Evolutionary conservation across 2,113 vertebrate genomes (phyloP).

Genomic region (Oncorhynchus gorbuscha): DNA sequence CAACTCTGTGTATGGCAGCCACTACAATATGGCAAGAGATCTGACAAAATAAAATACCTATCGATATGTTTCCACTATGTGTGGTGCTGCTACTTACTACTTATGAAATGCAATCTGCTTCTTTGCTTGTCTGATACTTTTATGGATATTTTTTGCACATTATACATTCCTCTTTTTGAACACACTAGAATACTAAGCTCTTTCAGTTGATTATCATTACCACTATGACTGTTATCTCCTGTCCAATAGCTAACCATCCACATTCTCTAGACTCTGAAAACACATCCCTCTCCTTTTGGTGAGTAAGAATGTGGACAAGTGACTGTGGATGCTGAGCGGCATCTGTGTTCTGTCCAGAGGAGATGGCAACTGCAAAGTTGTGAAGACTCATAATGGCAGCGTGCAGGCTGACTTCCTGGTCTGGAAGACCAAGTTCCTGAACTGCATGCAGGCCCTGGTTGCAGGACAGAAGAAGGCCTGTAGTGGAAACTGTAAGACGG

Average conservation of each 20-base stretch:
- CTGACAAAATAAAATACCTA: not conserved
- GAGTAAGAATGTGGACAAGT: slow-evolving; percentile 85
- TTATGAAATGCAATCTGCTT: too few relatives aligned
- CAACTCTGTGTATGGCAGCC: slow-evolving; percentile 81
- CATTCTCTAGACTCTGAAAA: not conserved
- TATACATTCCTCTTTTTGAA: too few relatives aligned
- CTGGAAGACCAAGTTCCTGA: slow-evolving; percentile 83
- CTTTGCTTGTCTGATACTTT: too few relatives aligned
- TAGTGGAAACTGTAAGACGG: slow-evolving; percentile 75
- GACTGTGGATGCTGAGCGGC: slow-evolving; percentile 91
- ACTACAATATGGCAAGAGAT: slow-evolving; percentile 86
- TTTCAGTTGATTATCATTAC: too few relatives aligned
- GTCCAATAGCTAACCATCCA: too few relatives aligned
- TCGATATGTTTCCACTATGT: not conserved
- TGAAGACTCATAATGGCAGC: slow-evolving; percentile 83
- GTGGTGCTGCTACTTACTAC: too few relatives aligned
- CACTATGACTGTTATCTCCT: too few relatives aligned
- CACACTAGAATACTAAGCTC: too few relatives aligned
- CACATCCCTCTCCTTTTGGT: slow-evolving; percentile 68
- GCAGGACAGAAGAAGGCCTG: slow-evolving; percentile 77
- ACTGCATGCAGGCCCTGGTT: slow-evolving; percentile 68
- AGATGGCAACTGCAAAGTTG: slow-evolving; percentile 82
- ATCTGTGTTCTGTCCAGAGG: slow-evolving; percentile 78
- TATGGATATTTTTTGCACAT: too few relatives aligned
- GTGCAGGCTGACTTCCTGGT: slow-evolving; percentile 85